These are phyloP conservation scores for Trichonephila clavipes DNA, from an alignment of 1,140 invertebrate genomes.

Conservation along the genomic window DNA sequence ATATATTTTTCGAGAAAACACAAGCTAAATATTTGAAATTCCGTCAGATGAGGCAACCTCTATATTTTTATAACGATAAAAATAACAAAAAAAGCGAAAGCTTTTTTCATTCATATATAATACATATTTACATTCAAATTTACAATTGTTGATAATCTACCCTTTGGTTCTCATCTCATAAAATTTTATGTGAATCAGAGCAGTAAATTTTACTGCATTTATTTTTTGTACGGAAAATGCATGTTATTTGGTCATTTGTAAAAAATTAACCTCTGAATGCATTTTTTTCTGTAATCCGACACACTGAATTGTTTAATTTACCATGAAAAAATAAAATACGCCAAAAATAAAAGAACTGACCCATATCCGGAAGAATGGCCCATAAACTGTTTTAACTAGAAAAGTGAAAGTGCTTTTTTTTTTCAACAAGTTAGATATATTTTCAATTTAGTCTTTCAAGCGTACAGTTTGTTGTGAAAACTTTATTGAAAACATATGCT, in stretches of 20 bases:
- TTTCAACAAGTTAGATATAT: not conserved
- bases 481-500: too few species aligned
- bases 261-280: conserved; percentile 20
- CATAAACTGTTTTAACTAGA: not conserved
- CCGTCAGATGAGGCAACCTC: not conserved
- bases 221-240: not conserved
- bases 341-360: not conserved
- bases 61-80: not conserved
- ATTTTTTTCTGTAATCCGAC: not conserved
- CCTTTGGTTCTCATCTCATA: not conserved
- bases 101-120: not conserved
- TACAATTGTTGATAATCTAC: too few species aligned
- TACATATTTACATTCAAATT: not conserved
- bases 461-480: not conserved
- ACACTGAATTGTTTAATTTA: not conserved
- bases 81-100: not conserved
- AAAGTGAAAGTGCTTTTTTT: not conserved
- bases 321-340: not conserved
- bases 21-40: not conserved
- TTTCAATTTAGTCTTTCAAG: not conserved
- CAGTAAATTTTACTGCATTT: not conserved
- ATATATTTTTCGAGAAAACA: not conserved
- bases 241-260: conserved; percentile 15
- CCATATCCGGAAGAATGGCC: not conserved
- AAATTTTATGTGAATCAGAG: not conserved